These are phyloP conservation scores for Aspiorhynchus laticeps DNA, from an alignment of 2,113 vertebrate species.

Conservation along the genomic window DNA sequence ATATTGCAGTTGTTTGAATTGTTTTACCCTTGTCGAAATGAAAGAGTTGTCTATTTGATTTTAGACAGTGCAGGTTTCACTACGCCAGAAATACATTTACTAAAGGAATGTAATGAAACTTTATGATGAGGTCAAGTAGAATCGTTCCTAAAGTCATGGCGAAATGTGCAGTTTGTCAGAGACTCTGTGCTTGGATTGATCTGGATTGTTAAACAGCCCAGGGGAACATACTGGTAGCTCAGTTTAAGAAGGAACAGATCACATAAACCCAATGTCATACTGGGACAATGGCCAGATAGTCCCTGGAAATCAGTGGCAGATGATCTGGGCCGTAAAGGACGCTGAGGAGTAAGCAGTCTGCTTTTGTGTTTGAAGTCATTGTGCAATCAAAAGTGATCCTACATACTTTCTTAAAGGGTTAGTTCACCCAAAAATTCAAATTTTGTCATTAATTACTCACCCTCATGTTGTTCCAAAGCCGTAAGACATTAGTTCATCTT, in stretches of 20 bases:
- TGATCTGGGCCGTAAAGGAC: background rate
- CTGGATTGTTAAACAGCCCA: background rate
- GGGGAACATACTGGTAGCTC: background rate
- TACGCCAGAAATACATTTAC: background rate
- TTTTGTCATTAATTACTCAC: background rate
- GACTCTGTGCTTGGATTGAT: background rate
- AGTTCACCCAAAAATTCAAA: background rate
- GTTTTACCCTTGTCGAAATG: background rate
- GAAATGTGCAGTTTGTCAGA: background rate
- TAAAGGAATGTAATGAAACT: background rate
- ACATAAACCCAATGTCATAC: constrained; percentile 25
- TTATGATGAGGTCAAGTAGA: background rate
- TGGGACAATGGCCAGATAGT: constrained; percentile 23
- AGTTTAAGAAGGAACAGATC: constrained; percentile 24
- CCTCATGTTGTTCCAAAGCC: background rate
- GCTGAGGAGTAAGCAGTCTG: background rate
- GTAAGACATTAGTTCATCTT: background rate
- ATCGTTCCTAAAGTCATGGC: background rate
- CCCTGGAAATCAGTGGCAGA: constrained; percentile 4
- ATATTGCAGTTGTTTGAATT: background rate
- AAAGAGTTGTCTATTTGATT: background rate
- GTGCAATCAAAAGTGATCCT: background rate
- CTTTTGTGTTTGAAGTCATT: background rate
- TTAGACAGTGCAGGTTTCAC: background rate
- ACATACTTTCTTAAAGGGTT: background rate